A percentile compares a stretch with the other conserved stretches of the same genome.
These are phyloP conservation scores for Pyrrhia umbra DNA, from an alignment of 2,888 invertebrate genomes.

Conservation along the genomic window DNA sequence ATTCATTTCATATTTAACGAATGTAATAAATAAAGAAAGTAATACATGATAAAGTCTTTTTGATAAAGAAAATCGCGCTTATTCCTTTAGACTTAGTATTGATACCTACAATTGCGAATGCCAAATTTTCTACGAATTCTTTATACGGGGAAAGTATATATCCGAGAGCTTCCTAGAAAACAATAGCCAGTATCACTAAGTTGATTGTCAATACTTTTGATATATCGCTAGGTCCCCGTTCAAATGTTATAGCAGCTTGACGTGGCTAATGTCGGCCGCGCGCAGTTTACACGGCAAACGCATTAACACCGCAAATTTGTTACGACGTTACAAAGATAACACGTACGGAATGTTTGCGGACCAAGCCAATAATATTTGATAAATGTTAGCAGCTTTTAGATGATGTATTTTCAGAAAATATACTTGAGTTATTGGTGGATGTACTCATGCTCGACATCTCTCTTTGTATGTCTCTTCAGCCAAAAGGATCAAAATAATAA, in stretches of 20 bases:
- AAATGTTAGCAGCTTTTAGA: constrained; percentile 58
- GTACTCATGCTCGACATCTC: neutral
- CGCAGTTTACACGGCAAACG: constrained; percentile 72
- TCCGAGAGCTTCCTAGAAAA: constrained; percentile 29
- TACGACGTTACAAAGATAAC: constrained; percentile 67
- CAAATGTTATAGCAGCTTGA: constrained; percentile 65
- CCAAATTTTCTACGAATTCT: no score
- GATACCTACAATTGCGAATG: no score
- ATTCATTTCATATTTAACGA: no score
- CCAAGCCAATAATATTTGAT: constrained; percentile 67
- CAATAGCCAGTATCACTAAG: constrained; percentile 37
- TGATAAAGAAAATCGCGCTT: no score
- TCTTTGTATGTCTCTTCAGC: neutral
- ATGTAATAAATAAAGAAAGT: no score
- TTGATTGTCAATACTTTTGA: constrained; percentile 66
- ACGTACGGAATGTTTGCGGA: constrained; percentile 62
- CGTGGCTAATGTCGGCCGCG: constrained; percentile 60
- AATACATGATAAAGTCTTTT: no score
- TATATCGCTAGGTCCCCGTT: constrained; percentile 66
- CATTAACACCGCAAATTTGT: constrained; percentile 72
- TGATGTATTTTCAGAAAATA: constrained; percentile 57
- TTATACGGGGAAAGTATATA: constrained; percentile 2
- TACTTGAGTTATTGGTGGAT: constrained; percentile 22
- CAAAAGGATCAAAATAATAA: neutral
- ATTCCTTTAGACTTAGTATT: no score